Base-by-base conservation (phyloP, 2,113 vertebrate genomes). In the Aldabrachelys gigantea region DNA sequence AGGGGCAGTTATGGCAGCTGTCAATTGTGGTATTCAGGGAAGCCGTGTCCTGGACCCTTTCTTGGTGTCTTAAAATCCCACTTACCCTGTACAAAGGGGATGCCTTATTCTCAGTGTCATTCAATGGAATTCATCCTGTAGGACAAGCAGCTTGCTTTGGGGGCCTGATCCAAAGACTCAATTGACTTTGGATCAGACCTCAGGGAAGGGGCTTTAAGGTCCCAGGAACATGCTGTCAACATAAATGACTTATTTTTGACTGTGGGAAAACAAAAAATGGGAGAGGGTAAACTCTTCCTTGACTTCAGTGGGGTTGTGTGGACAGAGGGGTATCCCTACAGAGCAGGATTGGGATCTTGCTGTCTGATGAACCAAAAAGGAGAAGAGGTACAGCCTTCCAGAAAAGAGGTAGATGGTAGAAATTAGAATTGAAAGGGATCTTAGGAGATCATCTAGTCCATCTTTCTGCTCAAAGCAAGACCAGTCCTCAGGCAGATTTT, bases 1-100 rank as follows among this genome's bases (percentile, higher is more conserved):
- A 65, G 31, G 59, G 29, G 29, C 14, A 31, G 11, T 35, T 65
- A 65, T 31, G 29, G 22, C 59, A 8, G 41, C 52, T 86, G 27
- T 29, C 50, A n/a, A 0, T 65, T 50, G 6, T 19, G 8, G 3
- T 80, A 31, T 19, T 88, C 0, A 0, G 76, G 49, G 41, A 4
- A 72, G 62, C 2, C 38, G 56, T 38, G 5, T 14, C 91, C 83
- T 93, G 54, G 12, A 31, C 86, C 91, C 82, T 87, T 22, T 24
- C 7, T 17, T 59, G n/a, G 6, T 14, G 56, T 89, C n/a, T 11
- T 38, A 31, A 31, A 59, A 16, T 41, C 5, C 8, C 41, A 59
- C 11, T 50, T 83, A 2, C 13, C 54, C 2, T 31, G 0, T 38
- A 8, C 49, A 78, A 25, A 80, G 13, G 16, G 3, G 8, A 3